Percentiles rank a stretch among this genome's conserved stretches.
phyloP scores from a whole-genome alignment of 2,113 vertebrate species.

The Gavialis gangeticus region DNA sequence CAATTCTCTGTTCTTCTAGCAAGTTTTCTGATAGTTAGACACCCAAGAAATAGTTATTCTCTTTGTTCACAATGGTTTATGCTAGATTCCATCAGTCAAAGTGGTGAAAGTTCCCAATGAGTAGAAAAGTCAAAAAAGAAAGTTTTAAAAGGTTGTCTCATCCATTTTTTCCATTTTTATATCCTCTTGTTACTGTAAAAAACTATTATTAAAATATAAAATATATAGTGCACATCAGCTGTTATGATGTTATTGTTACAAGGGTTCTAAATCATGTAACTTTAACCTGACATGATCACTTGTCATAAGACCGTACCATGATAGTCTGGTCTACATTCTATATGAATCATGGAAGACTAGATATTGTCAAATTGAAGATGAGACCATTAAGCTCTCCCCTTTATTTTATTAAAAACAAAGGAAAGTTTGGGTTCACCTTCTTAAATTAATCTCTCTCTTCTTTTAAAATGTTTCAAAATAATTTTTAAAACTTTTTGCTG shows the following conservation, averaged over 20 bases:
- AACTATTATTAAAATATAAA: too few species aligned
- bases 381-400: background rate
- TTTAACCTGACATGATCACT: too few species aligned
- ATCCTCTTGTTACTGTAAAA: background rate
- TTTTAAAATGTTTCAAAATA: too few species aligned
- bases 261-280: too few species aligned
- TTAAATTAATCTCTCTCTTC: too few species aligned
- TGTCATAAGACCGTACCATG: too few species aligned
- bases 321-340: too few species aligned
- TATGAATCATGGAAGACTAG: background rate
- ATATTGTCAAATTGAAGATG: background rate
- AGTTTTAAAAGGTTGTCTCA: background rate
- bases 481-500: background rate
- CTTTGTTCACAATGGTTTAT: background rate
- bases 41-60: background rate
- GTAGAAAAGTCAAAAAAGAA: background rate
- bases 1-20: background rate
- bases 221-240: too few species aligned
- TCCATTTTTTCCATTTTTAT: background rate
- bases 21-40: background rate
- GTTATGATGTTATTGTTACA: too few species aligned
- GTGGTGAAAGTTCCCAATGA: background rate
- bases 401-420: background rate
- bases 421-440: too few species aligned
- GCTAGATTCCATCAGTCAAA: background rate